A percentile compares a stretch with the other conserved stretches of the same genome.
These are phyloP conservation scores for Metalampra italica DNA, from an alignment of 2,888 invertebrate species.

Conservation along the genomic window DNA sequence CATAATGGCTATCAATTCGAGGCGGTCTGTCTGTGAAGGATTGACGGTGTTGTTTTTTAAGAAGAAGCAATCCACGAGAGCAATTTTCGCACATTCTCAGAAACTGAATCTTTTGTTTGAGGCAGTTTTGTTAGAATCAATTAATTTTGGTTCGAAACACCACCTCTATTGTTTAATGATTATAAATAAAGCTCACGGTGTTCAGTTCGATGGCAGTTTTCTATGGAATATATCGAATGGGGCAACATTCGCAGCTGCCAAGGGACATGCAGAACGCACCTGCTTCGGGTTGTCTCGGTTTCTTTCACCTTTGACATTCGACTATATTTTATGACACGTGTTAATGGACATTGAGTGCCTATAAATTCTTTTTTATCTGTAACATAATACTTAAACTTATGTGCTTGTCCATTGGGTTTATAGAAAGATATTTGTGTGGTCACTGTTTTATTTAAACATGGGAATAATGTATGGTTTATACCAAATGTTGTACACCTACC, in stretches of 20 bases:
- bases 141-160: neutral
- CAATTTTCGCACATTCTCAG: constrained; percentile 22
- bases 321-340: constrained; percentile 23
- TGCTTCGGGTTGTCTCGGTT: constrained; percentile 42
- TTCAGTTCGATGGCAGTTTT: neutral
- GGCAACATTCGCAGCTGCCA: constrained; percentile 40
- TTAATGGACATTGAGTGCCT: constrained; percentile 15
- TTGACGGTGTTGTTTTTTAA: constrained; percentile 22
- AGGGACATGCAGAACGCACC: constrained; percentile 37
- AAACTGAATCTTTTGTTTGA: constrained; percentile 12
- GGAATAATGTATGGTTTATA: constrained; percentile 10
- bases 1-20: constrained; percentile 17
- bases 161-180: neutral
- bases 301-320: constrained; percentile 67
- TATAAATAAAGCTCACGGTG: too few species aligned
- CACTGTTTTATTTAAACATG: constrained; percentile 11
- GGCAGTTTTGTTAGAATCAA: constrained; percentile 6
- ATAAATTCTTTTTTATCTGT: constrained; percentile 22
- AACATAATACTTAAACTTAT: constrained; percentile 2
- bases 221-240: neutral
- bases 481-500: neutral
- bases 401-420: neutral
- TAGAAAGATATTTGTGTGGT: neutral
- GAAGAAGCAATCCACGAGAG: constrained; percentile 18
- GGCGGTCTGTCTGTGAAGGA: constrained; percentile 20